These are phyloP conservation scores for Proterorhinus semilunaris DNA, from an alignment of 2,113 vertebrate species.

Conservation along the genomic window DNA sequence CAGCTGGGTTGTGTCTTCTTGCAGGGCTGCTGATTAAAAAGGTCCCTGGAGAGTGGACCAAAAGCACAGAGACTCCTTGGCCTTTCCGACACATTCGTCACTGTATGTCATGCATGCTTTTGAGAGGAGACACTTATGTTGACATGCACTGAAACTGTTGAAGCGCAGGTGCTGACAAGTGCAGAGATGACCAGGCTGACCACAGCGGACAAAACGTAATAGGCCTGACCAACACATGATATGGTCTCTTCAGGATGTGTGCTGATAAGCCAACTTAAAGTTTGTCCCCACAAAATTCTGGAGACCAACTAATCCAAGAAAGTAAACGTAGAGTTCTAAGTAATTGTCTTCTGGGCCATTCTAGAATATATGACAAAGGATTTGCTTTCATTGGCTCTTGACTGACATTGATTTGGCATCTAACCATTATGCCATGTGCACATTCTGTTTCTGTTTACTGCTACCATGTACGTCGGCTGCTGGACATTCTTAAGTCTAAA, in stretches of 20 bases:
- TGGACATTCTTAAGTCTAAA: no score
- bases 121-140: conserved; percentile 41
- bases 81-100: conserved; percentile 49
- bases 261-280: conserved; percentile 19
- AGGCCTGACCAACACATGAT: conserved; percentile 34
- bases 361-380: no score
- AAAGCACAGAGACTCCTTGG: conserved; percentile 12
- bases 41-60: conserved; percentile 12
- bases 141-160: conserved; percentile 35
- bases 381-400: not conserved
- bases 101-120: conserved; percentile 23
- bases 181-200: conserved; percentile 39
- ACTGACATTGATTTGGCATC: conserved; percentile 1
- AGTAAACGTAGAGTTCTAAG: not conserved
- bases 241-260: conserved; percentile 16
- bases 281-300: not conserved
- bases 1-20: conserved; percentile 45
- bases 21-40: conserved; percentile 39
- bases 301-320: not conserved
- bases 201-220: conserved; percentile 46
- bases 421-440: not conserved
- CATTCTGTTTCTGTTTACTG: not conserved
- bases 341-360: no score
- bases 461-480: no score
- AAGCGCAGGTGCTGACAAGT: conserved; percentile 42